Base-by-base conservation (phyloP, 2,113 vertebrate species). In the Microcebus jonahi region DNA sequence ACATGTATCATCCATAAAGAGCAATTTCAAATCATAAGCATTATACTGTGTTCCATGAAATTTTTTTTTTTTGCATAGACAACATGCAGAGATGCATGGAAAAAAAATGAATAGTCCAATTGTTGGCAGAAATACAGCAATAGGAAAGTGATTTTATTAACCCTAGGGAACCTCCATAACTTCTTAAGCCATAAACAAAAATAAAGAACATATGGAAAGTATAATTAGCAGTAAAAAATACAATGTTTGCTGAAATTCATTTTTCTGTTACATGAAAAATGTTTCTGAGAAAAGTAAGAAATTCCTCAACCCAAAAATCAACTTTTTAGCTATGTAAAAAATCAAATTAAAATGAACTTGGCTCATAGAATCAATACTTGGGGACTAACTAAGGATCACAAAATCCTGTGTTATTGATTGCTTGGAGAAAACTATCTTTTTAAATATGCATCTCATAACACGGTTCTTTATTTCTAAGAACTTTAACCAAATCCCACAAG, bases 261-360 rank as follows among this genome's bases (percentile, higher is more conserved):
- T 29, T 1, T 73, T 36, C 34, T 53, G 8, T 61, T 67, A 71
- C 31, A 82, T 70, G 2, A 77, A 88, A 39, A 39, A 75, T 20
- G 31, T 75, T 97, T 90, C 70, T 80, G 15, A 70, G 79, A 48
- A 83, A 75, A 70, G 34, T 83, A 61, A 70, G 34, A 86, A 55
- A 68, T 95, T 90, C 31, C 95, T 73, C 57, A 88, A 95, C 25
- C 63, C 20, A 70, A 73, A 73, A 97, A 59, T 80, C 71, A 95
- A 87, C 68, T 73, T 96, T 73, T 34, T 71, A 95, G 71, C n/a
- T 93, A 94, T 31, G 34, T 94, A 81, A 97, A 97, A 97, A 98
- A 98, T 98, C 90, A 98, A 96, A 98, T 97, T 97, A 95, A 98
- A 98, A 98, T 98, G 96, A 98, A 98, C 98, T 98, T 96, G 97